Conservation (phyloP, 2,797 vertebrate genomes). For the Ctenopoma kingsleyae region DNA sequence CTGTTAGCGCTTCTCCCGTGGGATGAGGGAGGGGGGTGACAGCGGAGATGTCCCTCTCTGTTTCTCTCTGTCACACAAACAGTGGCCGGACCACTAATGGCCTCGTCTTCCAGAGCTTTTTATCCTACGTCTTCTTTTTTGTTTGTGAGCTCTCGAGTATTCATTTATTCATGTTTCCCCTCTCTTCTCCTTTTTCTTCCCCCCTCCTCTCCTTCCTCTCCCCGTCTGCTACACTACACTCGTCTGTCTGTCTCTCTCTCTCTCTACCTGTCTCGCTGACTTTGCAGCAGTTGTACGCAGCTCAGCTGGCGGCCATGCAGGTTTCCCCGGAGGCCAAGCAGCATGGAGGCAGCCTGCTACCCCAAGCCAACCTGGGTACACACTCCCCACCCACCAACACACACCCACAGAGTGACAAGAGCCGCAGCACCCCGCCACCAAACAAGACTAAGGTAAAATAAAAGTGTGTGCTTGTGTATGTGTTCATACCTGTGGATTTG, state of each 20-base stretch:
- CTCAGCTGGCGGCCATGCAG: slow-evolving; percentile 98
- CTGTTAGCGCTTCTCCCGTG: slow-evolving; percentile 82
- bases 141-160: slow-evolving; percentile 75
- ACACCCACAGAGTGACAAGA: slow-evolving; percentile 93
- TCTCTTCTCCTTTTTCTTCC: slow-evolving; percentile 57
- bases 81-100: slow-evolving; percentile 83
- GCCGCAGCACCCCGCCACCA: slow-evolving; percentile 90
- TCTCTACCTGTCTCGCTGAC: slow-evolving; percentile 57
- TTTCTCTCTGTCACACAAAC: slow-evolving; percentile 79
- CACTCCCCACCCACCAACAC: slow-evolving; percentile 93
- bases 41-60: slow-evolving; percentile 64
- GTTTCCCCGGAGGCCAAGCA: slow-evolving; percentile 97
- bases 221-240: background rate
- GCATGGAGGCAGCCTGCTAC: slow-evolving; percentile 85
- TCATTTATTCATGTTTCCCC: slow-evolving; percentile 83
- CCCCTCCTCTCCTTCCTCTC: slow-evolving; percentile 19
- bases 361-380: slow-evolving; percentile 92
- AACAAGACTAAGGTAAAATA: slow-evolving; percentile 92
- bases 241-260: slow-evolving; percentile 34
- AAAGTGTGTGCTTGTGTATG: background rate
- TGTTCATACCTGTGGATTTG: slow-evolving; percentile 7
- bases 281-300: slow-evolving; percentile 96
- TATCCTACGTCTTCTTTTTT: slow-evolving; percentile 75
- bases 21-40: slow-evolving; percentile 70
- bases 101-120: slow-evolving; percentile 82